A percentile compares a stretch with the other conserved stretches of the same genome.
Evolutionary conservation across 2,888 invertebrate genomes (phyloP).

Genomic region (Callimorpha dominula): DNA sequence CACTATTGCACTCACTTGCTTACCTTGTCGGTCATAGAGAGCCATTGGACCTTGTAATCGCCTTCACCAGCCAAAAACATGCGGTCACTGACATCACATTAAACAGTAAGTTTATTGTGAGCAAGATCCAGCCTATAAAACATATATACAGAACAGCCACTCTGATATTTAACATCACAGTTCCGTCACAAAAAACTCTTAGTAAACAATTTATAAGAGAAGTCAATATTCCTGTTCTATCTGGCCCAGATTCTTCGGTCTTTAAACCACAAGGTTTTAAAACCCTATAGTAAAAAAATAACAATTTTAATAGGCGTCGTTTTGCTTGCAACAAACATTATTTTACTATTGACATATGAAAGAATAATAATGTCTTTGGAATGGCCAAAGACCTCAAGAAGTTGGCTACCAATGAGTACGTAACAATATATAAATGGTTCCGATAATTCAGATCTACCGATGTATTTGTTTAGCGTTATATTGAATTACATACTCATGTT

Average conservation of each 20-base stretch:
- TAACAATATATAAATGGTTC: not conserved
- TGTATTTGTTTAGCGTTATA: not conserved
- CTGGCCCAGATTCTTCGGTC: not conserved
- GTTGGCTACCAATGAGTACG: not conserved
- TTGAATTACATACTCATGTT: not conserved
- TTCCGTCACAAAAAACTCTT: not conserved
- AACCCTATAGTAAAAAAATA: not conserved
- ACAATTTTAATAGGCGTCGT: not conserved
- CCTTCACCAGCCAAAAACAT: slow-evolving; percentile 27
- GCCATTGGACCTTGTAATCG: slow-evolving; percentile 19
- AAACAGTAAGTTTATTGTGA: slow-evolving; percentile 27
- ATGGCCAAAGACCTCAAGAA: no score
- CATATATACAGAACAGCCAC: slow-evolving; percentile 11
- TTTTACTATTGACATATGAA: not conserved
- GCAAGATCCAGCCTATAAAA: slow-evolving; percentile 6
- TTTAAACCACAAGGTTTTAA: not conserved
- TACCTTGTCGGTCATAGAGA: slow-evolving; percentile 21
- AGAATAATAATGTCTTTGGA: not conserved
- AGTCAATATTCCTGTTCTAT: not conserved
- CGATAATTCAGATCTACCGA: no score
- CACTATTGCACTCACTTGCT: not conserved
- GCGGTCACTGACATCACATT: slow-evolving; percentile 22
- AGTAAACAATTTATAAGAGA: not conserved
- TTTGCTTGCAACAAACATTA: not conserved
- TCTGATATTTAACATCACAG: slow-evolving; percentile 21